phyloP scores from a whole-genome alignment of 2,797 vertebrate species.

The Dallia pectoralis region DNA sequence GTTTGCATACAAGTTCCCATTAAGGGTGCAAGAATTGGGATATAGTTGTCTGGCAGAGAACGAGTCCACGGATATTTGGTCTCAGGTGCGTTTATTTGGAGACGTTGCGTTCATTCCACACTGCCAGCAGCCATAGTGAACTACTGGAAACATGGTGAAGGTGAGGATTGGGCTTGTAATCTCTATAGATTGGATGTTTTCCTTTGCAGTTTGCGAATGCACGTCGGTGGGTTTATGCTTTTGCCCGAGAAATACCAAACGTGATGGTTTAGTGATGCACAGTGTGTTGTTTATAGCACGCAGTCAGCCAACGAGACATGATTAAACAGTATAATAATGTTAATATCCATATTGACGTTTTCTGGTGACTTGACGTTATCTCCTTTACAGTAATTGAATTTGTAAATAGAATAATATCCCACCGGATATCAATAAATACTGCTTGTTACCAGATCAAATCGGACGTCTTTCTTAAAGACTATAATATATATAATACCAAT shows the following conservation, averaged over 20 bases:
- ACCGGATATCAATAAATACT: neutral
- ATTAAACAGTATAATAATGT: neutral
- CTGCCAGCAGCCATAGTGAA: slow-evolving; percentile 14
- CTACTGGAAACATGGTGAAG: slow-evolving; percentile 68
- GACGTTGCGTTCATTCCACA: slow-evolving; percentile 3
- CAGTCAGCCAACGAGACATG: neutral
- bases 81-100: slow-evolving; percentile 54
- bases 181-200: neutral
- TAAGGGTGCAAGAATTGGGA: neutral
- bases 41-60: neutral
- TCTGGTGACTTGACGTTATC: neutral
- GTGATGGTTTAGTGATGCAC: neutral
- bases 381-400: neutral
- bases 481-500: neutral
- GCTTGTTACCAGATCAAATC: neutral
- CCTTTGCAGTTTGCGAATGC: neutral
- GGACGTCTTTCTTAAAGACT: neutral
- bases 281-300: neutral
- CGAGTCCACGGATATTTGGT: slow-evolving; percentile 13
- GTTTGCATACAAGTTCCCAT: neutral
- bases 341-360: neutral
- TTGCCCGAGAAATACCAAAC: neutral
- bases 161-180: slow-evolving; percentile 45
- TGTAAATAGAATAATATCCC: neutral
- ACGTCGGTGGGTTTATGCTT: neutral